Conservation (phyloP, 1,140 invertebrate species). For the Drosophila kepulauana region DNA sequence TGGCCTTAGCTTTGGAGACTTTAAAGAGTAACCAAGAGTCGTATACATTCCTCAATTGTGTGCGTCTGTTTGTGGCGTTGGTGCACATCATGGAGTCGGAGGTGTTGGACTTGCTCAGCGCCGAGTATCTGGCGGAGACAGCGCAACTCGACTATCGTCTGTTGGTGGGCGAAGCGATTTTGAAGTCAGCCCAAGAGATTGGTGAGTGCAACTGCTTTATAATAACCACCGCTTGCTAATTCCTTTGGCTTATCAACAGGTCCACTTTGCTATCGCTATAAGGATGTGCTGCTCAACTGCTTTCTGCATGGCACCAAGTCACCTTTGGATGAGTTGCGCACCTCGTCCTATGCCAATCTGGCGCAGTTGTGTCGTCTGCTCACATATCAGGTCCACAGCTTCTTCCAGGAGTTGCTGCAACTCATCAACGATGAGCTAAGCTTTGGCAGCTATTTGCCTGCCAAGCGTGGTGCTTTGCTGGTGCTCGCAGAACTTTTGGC, state of each 20-base stretch:
- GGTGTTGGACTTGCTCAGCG: constrained; percentile 74
- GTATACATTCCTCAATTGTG: constrained; percentile 80
- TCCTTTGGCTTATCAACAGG: constrained; percentile 84
- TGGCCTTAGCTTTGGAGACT: constrained; percentile 70
- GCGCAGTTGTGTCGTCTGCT: constrained; percentile 91
- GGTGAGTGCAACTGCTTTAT: constrained; percentile 85
- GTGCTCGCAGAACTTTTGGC: constrained; percentile 89
- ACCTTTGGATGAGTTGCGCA: constrained; percentile 88
- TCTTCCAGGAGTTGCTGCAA: constrained; percentile 89
- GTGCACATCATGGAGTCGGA: constrained; percentile 72
- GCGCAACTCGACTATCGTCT: constrained; percentile 85
- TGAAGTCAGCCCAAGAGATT: constrained; percentile 88
- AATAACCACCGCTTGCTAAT: neutral
- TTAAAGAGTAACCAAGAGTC: constrained; percentile 78
- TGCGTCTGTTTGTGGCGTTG: constrained; percentile 71
- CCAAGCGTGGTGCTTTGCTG: constrained; percentile 90
- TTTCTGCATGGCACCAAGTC: constrained; percentile 89
- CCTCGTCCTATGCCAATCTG: constrained; percentile 92
- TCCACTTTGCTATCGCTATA: constrained; percentile 89
- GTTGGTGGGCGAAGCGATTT: constrained; percentile 92
- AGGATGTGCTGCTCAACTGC: constrained; percentile 88
- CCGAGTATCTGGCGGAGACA: constrained; percentile 73
- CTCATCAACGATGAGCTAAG: constrained; percentile 88
- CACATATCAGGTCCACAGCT: constrained; percentile 89
- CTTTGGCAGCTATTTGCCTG: constrained; percentile 88